Evolutionary conservation across 23 tunicate species (phyloP), one percentile per base, ranked within the genome.

Genomic region (Ciona savignyi): DNA sequence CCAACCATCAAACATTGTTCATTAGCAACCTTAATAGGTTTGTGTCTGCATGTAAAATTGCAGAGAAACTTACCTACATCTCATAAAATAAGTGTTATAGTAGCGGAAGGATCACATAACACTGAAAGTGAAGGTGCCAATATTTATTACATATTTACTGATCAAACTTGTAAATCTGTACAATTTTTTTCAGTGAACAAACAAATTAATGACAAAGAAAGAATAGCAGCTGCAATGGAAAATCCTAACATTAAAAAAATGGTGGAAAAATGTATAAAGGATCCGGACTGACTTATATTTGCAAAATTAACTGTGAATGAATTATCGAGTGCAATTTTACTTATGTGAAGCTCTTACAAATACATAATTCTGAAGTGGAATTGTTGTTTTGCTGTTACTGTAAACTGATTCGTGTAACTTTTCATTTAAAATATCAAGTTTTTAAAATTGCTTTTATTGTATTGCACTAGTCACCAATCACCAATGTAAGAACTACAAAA

Each of bases 1-100:
- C 97, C 97, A 1, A 91, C 97, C 2, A 91, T 91, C 51, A 88
- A 88, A 62, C 97, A 91, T 35, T 91, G 97, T 35, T 91, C 97
- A 19, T 82, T 91, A 28, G 97, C 97, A n/a, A 91, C 97, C 0
- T 67, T 91, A 34, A 91, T 91, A 74, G 97, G 97, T 20, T 67
- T 91, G 68, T 84, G 97, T 77, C 68, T 91, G 23, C 79, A 79
- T n/a, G 86, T 91, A 0, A 91, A 91, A 66, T 67, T 91, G 71
- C 83, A 84, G 67, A 31, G 91, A 2, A 80, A 80, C 34, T 56
- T 91, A 22, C 97, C 97, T 25, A 63, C 91, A 6, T 56, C 80
- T 20, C 84, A 91, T 66, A 91, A 91, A 71, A 78, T 91, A 32
- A 78, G 83, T 49, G 68, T 91, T 29, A 51, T 71, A 35, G 65